Evolutionary conservation across 2,113 vertebrate genomes (phyloP).

Genomic region (Struthio camelus): DNA sequence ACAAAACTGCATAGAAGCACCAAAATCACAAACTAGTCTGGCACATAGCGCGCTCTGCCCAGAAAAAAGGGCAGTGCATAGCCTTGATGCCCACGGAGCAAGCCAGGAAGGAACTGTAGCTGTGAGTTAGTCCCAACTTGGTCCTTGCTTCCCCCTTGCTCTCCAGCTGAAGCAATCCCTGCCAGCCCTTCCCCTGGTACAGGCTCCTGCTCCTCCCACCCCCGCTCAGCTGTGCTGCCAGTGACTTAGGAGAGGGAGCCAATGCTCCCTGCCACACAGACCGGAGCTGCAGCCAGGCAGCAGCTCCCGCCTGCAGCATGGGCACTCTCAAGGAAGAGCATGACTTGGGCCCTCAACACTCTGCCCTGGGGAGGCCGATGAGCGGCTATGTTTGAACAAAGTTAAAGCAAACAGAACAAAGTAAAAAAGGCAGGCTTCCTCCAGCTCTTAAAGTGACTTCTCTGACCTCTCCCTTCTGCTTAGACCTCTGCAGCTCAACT

Average conservation of each 20-base stretch:
- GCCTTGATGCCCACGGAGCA: not conserved
- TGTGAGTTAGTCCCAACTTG: not conserved
- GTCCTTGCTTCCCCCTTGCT: no score
- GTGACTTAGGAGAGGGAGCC: not conserved
- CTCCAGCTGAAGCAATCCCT: conserved; percentile 18
- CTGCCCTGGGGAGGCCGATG: not conserved
- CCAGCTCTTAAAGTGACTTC: not conserved
- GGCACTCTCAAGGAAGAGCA: not conserved
- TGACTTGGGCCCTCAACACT: accelerated
- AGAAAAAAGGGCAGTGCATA: not conserved
- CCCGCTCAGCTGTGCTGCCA: not conserved
- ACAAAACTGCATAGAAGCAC: not conserved
- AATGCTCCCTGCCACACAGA: not conserved
- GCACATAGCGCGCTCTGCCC: not conserved
- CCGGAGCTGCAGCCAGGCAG: not conserved
- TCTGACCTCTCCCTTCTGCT: not conserved
- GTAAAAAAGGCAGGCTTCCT: not conserved
- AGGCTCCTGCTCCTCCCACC: not conserved
- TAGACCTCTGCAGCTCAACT: not conserved
- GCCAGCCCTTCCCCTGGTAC: conserved; percentile 48
- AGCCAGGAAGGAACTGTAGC: not conserved
- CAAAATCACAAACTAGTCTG: not conserved
- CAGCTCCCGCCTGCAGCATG: not conserved
- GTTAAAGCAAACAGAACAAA: not conserved
- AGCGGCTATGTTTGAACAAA: not conserved